Conservation (phyloP, 35 echinoderm and acorn worm genomes). For the Eucidaris tribuloides region DNA sequence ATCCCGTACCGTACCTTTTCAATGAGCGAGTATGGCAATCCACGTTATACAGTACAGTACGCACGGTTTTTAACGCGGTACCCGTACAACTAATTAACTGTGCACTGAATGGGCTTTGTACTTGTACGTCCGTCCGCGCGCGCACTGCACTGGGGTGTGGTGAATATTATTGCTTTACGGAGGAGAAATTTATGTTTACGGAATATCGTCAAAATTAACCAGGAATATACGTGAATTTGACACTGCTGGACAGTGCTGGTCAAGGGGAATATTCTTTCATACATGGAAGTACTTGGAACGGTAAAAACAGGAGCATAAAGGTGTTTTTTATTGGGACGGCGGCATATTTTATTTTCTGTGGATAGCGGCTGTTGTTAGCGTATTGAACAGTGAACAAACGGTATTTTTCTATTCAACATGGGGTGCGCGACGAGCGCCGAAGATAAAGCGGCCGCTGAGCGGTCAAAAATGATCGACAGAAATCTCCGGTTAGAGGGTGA, state of each 20-base stretch:
- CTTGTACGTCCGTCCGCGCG: not conserved
- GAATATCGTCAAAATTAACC: not conserved
- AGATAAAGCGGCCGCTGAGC: conserved; percentile 99
- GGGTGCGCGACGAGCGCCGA: conserved; percentile 99
- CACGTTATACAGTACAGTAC: not conserved
- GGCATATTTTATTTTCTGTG: not conserved
- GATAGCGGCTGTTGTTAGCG: conserved; percentile 45
- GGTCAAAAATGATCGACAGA: conserved; percentile 99
- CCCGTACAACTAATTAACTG: not conserved
- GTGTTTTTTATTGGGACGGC: not conserved
- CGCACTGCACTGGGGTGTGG: conserved; percentile 21
- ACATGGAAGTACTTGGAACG: conserved; percentile 23
- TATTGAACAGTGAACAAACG: conserved; percentile 29
- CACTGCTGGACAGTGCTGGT: conserved; percentile 28
- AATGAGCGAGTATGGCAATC: not conserved
- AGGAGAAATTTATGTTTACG: not conserved
- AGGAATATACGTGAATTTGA: not conserved
- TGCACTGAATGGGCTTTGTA: not conserved
- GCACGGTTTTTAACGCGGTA: not conserved
- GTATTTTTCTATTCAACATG: conserved; percentile 73
- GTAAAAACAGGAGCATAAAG: conserved; percentile 4
- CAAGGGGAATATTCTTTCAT: conserved; percentile 19
- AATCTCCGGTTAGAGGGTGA: conserved; percentile 98
- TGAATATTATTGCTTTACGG: conserved; percentile 24
- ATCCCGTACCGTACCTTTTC: not conserved